Evolutionary conservation across 2,113 vertebrate genomes (phyloP), one percentile per base, ranked within the genome.

Genomic region (Microcebus jonahi): DNA sequence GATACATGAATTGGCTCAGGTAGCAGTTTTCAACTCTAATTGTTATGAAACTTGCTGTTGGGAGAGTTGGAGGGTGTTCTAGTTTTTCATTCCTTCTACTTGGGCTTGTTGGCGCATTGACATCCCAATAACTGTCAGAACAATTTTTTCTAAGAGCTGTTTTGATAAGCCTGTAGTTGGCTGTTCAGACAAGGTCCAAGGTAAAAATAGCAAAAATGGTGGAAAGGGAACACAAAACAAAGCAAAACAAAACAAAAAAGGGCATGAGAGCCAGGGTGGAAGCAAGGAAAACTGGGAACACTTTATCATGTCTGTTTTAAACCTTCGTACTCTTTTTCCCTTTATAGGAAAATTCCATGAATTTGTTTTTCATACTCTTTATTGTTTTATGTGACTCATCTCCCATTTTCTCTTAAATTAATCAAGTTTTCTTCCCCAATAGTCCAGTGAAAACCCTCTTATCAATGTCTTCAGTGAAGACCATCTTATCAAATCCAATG

Each of bases 141-240:
- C 1, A 87, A 11, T 15, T 94, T 63, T 89, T 48, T 61, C 45
- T 21, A 75, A 79, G 7, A 90, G 23, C 3, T 83, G 6, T 82
- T 87, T 93, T 57, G 20, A 55, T 96, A 86, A 82, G n/a, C 18
- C 18, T 82, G 48, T 79, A 31, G 65, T 61, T 91, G 88, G n/a
- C 67, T 81, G 31, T 8, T 36, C 68, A 97, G 39, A 83, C 6
- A 65, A 75, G 8, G 2, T 31, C 65, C 15, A 14, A 84, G 23
- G 13, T 14, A 23, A 4, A 88, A 50, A 88, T 53, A 80, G 36
- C 1, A 85, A 5, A 57, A 88, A 91, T 20, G 1, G n/a, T 3
- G 3, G 21, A n/a, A 25, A 63, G 53, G 10, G 3, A 2, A 55
- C 50, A 50, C 34, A 55, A 53, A 61, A 9, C 1, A 50, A 45